A percentile compares a stretch with the other conserved stretches of the same genome.
These are phyloP conservation scores for Centrocercus urophasianus DNA, from an alignment of 2,113 vertebrate genomes.

Conservation along the genomic window DNA sequence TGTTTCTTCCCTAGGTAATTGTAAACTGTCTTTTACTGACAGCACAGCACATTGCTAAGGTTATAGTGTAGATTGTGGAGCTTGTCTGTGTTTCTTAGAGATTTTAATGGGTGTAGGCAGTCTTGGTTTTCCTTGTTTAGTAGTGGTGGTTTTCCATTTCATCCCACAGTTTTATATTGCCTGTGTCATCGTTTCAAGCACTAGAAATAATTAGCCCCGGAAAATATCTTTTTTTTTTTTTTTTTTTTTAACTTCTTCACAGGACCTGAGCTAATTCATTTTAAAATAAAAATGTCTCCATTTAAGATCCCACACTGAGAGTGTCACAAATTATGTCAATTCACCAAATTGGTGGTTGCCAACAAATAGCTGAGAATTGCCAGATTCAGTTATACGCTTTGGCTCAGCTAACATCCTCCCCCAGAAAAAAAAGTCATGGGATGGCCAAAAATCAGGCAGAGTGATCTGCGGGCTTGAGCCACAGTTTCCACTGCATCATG, in stretches of 20 bases:
- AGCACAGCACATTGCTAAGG: slow-evolving; percentile 5
- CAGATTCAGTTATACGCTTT: slow-evolving; percentile 61
- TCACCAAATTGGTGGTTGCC: slow-evolving; percentile 57
- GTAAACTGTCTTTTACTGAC: not conserved
- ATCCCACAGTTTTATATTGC: not conserved
- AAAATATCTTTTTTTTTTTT: not conserved
- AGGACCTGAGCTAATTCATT: not conserved
- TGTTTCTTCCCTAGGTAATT: not conserved
- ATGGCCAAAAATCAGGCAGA: slow-evolving; percentile 62
- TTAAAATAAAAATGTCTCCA: slow-evolving; percentile 39
- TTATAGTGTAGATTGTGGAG: not conserved
- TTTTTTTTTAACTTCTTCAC: not conserved
- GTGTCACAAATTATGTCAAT: slow-evolving; percentile 59
- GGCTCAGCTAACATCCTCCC: slow-evolving; percentile 62
- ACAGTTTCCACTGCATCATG: slow-evolving; percentile 71
- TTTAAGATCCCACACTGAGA: slow-evolving; percentile 41
- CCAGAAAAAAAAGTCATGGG: slow-evolving; percentile 61
- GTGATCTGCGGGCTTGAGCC: slow-evolving; percentile 36
- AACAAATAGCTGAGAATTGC: slow-evolving; percentile 52
- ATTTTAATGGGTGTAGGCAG: not conserved
- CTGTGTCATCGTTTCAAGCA: slow-evolving; percentile 16
- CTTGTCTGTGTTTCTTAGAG: slow-evolving; percentile 24
- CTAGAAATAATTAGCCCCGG: slow-evolving; percentile 9
- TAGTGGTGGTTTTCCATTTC: slow-evolving; percentile 43
- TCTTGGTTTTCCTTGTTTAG: slow-evolving; percentile 22